Conservation (phyloP, 1,140 invertebrate genomes). For the Ooceraea biroi region DNA sequence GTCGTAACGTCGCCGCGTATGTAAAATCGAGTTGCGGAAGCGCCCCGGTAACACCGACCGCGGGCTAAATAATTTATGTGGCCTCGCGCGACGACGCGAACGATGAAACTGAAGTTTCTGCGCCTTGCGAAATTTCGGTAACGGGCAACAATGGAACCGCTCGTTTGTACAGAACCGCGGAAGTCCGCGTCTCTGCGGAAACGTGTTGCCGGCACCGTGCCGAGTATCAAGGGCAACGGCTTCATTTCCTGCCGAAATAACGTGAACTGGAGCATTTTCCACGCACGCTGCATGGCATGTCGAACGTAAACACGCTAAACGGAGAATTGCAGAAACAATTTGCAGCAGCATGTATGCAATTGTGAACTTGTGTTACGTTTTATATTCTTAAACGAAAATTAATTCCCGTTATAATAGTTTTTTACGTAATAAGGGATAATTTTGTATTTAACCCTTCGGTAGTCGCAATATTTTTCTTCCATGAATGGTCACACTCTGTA, state of each 20-base stretch:
- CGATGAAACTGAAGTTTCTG: conserved; percentile 52
- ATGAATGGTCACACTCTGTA: too few relatives aligned
- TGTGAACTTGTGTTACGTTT: too few relatives aligned
- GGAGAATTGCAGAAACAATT: too few relatives aligned
- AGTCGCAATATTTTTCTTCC: too few relatives aligned
- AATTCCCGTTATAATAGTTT: too few relatives aligned
- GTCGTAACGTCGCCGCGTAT: background rate
- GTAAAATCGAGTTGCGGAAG: conserved; percentile 47
- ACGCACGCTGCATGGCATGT: too few relatives aligned
- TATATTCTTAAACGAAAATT: too few relatives aligned
- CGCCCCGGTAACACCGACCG: conserved; percentile 45
- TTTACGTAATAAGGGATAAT: too few relatives aligned
- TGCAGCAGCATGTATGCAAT: too few relatives aligned
- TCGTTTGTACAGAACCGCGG: conserved; percentile 31
- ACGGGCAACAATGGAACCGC: conserved; percentile 18
- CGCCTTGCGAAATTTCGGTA: conserved; percentile 52
- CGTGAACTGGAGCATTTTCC: background rate
- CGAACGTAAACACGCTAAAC: too few relatives aligned
- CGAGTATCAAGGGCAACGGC: background rate
- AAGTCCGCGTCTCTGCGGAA: background rate
- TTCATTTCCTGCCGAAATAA: conserved; percentile 22
- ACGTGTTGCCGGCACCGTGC: background rate
- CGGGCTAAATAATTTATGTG: conserved; percentile 48
- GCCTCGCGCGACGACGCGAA: conserved; percentile 1
- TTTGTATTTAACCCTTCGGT: too few relatives aligned